Percentiles rank a stretch among this genome's conserved stretches.
These are phyloP conservation scores for Pristionchus japonicus DNA, from an alignment of 2,888 invertebrate species.

Conservation along the genomic window DNA sequence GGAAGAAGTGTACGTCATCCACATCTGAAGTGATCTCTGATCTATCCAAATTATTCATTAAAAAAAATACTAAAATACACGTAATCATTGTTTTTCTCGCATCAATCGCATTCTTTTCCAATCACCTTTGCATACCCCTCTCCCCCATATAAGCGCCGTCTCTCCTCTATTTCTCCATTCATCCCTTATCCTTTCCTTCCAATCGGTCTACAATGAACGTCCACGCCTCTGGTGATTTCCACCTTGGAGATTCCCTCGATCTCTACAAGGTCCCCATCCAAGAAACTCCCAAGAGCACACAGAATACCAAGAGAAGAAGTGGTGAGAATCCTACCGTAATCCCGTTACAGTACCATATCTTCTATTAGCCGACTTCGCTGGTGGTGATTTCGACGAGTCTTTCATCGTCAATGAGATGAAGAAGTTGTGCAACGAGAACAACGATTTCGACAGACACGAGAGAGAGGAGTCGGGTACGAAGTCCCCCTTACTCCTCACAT, in stretches of 20 bases:
- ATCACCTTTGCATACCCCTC: neutral
- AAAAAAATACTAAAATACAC: neutral
- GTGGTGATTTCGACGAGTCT: slow-evolving; percentile 24
- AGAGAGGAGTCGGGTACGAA: neutral
- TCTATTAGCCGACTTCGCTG: neutral
- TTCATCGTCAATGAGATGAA: slow-evolving; percentile 30
- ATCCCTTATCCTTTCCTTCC: neutral
- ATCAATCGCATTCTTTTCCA: neutral
- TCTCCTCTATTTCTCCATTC: slow-evolving; percentile 1
- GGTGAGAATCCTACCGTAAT: neutral
- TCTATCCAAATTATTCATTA: neutral
- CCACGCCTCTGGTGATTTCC: neutral
- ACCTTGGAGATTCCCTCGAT: neutral
- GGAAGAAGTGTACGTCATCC: slow-evolving; percentile 39
- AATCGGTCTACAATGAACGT: neutral
- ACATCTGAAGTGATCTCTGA: slow-evolving; percentile 30
- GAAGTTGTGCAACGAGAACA: slow-evolving; percentile 12
- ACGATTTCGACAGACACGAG: neutral
- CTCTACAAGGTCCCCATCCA: neutral
- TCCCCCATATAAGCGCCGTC: neutral
- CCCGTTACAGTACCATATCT: too few relatives aligned
- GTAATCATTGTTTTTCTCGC: neutral
- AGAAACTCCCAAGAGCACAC: neutral
- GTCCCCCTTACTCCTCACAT: too few relatives aligned
- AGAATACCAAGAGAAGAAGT: neutral